phyloP scores from a whole-genome alignment of 2,797 vertebrate genomes.

The Numenius phaeopus region DNA sequence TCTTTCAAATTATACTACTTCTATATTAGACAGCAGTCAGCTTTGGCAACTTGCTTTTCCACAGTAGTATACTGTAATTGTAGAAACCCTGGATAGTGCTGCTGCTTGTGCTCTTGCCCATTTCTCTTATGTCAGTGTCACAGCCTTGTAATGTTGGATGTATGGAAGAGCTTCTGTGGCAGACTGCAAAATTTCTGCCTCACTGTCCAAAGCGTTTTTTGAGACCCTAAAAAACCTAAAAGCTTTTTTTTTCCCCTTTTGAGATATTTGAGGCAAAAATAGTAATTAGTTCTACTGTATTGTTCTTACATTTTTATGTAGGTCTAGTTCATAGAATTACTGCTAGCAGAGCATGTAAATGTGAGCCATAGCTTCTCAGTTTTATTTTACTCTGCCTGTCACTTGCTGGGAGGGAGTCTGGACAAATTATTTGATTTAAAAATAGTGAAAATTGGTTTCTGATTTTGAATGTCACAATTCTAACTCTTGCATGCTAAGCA shows the following conservation, averaged over 20 bases:
- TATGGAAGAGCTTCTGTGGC: not conserved
- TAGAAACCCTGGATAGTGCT: not conserved
- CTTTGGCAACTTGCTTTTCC: not conserved
- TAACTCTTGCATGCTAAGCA: not conserved
- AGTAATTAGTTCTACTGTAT: not conserved
- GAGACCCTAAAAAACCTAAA: not conserved
- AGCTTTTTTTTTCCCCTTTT: not conserved
- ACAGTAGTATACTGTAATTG: not conserved
- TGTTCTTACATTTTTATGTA: not conserved
- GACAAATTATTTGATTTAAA: not conserved
- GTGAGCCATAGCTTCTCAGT: not conserved
- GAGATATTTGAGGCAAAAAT: not conserved
- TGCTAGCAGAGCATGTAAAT: not conserved
- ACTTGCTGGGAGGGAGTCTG: not conserved
- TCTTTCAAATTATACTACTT: not conserved
- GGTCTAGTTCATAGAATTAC: not conserved
- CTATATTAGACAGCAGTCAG: not conserved
- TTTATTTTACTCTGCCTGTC: not conserved
- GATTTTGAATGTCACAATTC: not conserved
- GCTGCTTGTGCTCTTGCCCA: not conserved
- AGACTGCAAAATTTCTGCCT: accelerated
- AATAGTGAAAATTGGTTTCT: not conserved
- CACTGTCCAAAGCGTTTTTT: not conserved
- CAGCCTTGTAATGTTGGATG: not conserved
- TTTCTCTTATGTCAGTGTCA: not conserved